Evolutionary conservation across 92 coral and sea anemone genomes (phyloP).

Genomic region (Epizoanthus ramosus): DNA sequence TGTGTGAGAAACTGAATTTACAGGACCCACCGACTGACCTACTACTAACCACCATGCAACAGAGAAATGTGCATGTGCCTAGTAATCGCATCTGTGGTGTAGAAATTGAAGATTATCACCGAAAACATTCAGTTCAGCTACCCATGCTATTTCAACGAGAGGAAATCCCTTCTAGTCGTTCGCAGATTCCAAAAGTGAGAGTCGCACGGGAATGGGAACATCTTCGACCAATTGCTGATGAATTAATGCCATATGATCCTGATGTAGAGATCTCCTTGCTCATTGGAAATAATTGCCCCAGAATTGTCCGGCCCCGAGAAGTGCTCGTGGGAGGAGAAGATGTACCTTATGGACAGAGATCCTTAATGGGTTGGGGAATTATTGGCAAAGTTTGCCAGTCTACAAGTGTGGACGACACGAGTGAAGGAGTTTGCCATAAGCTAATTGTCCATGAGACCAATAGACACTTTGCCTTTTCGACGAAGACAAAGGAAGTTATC

Average conservation of each 20-base stretch:
- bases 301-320: constrained; percentile 37
- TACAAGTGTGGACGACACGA: not conserved
- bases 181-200: constrained; percentile 62
- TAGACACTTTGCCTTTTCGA: constrained; percentile 40
- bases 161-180: constrained; percentile 44
- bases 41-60: constrained; percentile 53
- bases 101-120: constrained; percentile 46
- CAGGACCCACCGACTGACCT: constrained; percentile 44
- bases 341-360: constrained; percentile 26
- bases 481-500: constrained; percentile 46
- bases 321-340: constrained; percentile 10
- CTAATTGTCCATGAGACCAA: constrained; percentile 14
- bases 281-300: constrained; percentile 42
- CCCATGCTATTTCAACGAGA: constrained; percentile 47
- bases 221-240: constrained; percentile 46
- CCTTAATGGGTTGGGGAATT: not conserved
- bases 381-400: not conserved
- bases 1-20: constrained; percentile 37
- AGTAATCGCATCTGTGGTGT: constrained; percentile 54
- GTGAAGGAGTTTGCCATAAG: constrained; percentile 34
- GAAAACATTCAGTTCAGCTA: constrained; percentile 42
- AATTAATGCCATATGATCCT: constrained; percentile 51
- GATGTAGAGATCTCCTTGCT: constrained; percentile 17
- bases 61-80: constrained; percentile 37
- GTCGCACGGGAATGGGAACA: constrained; percentile 55